These are phyloP conservation scores for Gadopsis bispinosus DNA, from an alignment of 2,797 vertebrate species.

Conservation along the genomic window DNA sequence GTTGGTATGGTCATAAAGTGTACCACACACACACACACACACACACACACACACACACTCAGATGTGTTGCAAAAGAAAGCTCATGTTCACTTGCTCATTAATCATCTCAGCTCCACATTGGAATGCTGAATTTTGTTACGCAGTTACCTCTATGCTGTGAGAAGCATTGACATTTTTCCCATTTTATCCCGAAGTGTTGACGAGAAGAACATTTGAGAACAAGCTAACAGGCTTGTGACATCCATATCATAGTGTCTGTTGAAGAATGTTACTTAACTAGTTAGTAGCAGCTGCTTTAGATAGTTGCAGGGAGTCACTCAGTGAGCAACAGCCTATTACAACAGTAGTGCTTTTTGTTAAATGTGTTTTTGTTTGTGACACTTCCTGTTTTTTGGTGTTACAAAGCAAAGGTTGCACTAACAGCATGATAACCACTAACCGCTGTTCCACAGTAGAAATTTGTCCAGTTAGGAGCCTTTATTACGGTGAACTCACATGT, in stretches of 20 bases:
- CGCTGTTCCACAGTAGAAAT: background rate
- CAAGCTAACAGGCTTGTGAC: background rate
- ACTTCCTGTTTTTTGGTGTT: constrained; percentile 47
- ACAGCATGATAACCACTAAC: constrained; percentile 3
- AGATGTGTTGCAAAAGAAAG: constrained; percentile 10
- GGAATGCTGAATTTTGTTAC: constrained; percentile 36
- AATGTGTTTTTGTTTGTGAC: constrained; percentile 37
- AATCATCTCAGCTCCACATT: constrained; percentile 44
- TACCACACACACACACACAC: constrained; percentile 3
- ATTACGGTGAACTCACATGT: background rate
- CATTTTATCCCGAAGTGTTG: constrained; percentile 21
- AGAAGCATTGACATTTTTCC: constrained; percentile 8
- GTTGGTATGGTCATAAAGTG: constrained; percentile 37
- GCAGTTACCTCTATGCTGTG: constrained; percentile 1
- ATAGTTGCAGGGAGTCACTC: constrained; percentile 13
- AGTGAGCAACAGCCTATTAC: constrained; percentile 19
- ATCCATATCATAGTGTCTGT: background rate
- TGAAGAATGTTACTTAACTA: constrained; percentile 9
- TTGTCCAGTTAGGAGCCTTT: background rate
- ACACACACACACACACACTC: constrained; percentile 15
- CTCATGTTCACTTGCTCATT: constrained; percentile 13
- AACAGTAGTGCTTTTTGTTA: constrained; percentile 5
- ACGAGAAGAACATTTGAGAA: constrained; percentile 31
- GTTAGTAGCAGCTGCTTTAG: constrained; percentile 10
- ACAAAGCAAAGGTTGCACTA: constrained; percentile 16